Base-by-base conservation (phyloP, 2,888 invertebrate species). In the Amphipoea oculea region DNA sequence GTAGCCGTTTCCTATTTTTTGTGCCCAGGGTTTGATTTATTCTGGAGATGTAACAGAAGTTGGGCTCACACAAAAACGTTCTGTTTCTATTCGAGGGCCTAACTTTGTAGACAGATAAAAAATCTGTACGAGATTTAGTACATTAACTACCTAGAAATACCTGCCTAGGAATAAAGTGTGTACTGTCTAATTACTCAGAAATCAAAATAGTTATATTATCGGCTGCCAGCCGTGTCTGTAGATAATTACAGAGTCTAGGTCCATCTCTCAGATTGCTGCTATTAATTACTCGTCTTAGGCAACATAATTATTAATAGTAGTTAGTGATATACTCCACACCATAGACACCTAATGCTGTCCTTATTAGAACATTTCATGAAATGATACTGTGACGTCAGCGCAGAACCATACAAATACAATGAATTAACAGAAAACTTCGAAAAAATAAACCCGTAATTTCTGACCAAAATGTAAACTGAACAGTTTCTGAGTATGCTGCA, bases 21-120 rank as follows among this genome's bases (percentile, higher is more conserved):
- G 70, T 88, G 17, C 17, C 54, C 40, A n/a, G 62, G 67, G 51
- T 88, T 86, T 79, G 74, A 82, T 88, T 86, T 88, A 86, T 88
- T 88, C 79, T 70, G 65, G 83, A 76, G 75, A 68, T 82, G 88
- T 82, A 73, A 70, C 78, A 74, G 73, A 86, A 83, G 72, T 72
- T 88, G n/a, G 57, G 60, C 69, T 76, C 40, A 68, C 76, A 82
- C 68, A 82, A 62, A 81, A 85, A 78, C 72, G 42, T 45, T 75
- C 40, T 45, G 85, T 85, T 72, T 57, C 68, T 54, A 42, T 74
- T 75, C 60, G 45, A 29, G 2, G 12, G 62, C n/a, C 73, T 74
- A 36, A 62, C 65, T 70, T 83, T 57, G 68, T 72, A 48, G 29
- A 2, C 45, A 68, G 67, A n/a, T 40, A 29, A 42, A 45, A 81